These are phyloP conservation scores for Dysdera silvatica DNA, from an alignment of 1,140 invertebrate species.

Conservation along the genomic window DNA sequence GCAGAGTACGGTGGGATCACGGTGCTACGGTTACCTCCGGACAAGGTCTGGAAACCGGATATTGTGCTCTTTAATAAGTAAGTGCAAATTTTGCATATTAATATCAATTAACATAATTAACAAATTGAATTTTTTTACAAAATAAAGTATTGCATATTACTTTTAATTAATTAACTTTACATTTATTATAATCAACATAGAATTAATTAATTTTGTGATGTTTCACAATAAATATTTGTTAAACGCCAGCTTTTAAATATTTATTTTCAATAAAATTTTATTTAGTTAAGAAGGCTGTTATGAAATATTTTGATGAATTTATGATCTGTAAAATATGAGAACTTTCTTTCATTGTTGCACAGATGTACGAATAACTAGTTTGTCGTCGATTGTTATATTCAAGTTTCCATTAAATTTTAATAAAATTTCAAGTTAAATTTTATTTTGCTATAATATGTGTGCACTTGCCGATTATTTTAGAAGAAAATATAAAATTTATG, in stretches of 20 bases:
- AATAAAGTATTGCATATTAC: not conserved
- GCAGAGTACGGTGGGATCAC: conserved; percentile 89
- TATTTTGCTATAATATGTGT: no score
- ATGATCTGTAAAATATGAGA: no score
- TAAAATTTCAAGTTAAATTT: no score
- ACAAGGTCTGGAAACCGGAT: conserved; percentile 96
- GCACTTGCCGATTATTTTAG: no score
- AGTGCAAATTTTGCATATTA: conserved; percentile 14
- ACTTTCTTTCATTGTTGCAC: no score
- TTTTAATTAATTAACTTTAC: not conserved
- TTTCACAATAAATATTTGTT: not conserved
- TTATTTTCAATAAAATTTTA: no score
- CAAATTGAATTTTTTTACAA: not conserved
- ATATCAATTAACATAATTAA: not conserved
- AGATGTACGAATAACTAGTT: no score
- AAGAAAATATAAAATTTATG: no score
- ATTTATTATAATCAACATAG: not conserved
- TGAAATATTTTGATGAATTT: conserved; percentile 1
- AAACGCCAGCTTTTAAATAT: no score
- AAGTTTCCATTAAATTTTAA: no score
- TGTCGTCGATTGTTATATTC: no score
- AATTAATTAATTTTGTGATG: not conserved
- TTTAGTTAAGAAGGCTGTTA: not conserved
- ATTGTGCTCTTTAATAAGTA: conserved; percentile 98
- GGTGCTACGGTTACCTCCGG: conserved; percentile 86